These are phyloP conservation scores for Hystrix brachyura DNA, from an alignment of 2,113 vertebrate species.

Conservation along the genomic window DNA sequence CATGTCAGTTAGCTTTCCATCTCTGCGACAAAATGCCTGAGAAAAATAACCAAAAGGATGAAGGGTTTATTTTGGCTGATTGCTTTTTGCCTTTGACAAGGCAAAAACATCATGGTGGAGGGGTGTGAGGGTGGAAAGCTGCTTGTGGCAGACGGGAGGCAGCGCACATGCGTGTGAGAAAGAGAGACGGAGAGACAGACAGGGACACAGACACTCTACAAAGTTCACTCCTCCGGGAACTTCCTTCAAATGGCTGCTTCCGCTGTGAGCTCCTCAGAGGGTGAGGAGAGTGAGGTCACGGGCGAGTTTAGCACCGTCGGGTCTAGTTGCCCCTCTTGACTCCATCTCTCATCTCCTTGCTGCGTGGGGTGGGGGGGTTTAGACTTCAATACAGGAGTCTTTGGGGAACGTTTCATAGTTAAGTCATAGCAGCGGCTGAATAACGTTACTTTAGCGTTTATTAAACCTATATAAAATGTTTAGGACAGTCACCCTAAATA, in stretches of 20 bases:
- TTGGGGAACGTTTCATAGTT: neutral
- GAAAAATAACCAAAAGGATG: neutral
- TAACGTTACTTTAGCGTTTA: neutral
- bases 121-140: neutral
- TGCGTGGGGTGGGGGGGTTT: neutral
- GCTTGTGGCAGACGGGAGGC: neutral
- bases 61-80: neutral
- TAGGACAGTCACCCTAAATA: neutral
- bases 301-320: neutral
- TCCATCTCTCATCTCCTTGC: neutral
- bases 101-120: neutral
- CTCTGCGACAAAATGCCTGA: neutral
- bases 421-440: neutral
- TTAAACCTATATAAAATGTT: neutral
- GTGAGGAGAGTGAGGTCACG: neutral
- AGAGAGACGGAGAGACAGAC: neutral
- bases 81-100: neutral
- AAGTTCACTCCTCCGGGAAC: neutral
- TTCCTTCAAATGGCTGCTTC: neutral
- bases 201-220: neutral
- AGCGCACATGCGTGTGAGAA: no score
- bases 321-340: no score
- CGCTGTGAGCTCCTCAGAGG: neutral
- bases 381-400: neutral
- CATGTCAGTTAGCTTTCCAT: neutral